These are phyloP conservation scores for Caenorhabditis remanei DNA, from an alignment of 1,140 invertebrate species.

Conservation along the genomic window DNA sequence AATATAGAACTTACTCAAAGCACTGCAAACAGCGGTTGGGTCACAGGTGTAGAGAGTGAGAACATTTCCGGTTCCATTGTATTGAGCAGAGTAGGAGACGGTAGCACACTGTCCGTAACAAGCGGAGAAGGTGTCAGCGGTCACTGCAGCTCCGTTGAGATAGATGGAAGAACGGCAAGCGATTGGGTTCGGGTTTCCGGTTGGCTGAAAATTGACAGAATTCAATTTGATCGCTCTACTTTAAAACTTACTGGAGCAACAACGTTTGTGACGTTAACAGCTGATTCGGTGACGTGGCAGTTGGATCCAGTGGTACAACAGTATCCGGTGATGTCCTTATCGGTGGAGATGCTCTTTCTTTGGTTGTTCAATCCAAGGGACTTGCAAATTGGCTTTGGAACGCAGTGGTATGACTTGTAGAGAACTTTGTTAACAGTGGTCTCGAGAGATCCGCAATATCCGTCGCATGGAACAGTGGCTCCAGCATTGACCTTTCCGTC, in stretches of 20 bases:
- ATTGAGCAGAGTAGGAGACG: slow-evolving; percentile 40
- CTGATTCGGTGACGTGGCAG: slow-evolving; percentile 8
- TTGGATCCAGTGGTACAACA: slow-evolving; percentile 34
- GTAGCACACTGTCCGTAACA: slow-evolving; percentile 60
- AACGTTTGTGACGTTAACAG: slow-evolving; percentile 15
- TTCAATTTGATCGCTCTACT: not conserved
- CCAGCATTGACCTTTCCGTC: slow-evolving; percentile 49
- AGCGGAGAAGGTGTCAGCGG: slow-evolving; percentile 11
- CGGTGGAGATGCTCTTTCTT: slow-evolving; percentile 29
- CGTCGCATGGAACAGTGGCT: slow-evolving; percentile 37
- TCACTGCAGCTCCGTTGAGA: slow-evolving; percentile 1
- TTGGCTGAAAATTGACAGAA: not conserved
- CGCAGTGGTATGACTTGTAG: slow-evolving; percentile 51
- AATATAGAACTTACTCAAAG: slow-evolving; percentile 11
- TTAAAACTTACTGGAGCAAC: not conserved
- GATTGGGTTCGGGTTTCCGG: slow-evolving; percentile 29
- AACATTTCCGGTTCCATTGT: slow-evolving; percentile 8
- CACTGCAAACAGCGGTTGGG: slow-evolving; percentile 23
- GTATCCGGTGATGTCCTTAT: slow-evolving; percentile 56
- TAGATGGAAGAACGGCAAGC: slow-evolving; percentile 55
- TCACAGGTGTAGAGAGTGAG: slow-evolving; percentile 60
- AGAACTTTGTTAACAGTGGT: not conserved
- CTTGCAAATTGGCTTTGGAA: slow-evolving; percentile 38
- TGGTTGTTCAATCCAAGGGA: slow-evolving; percentile 47
- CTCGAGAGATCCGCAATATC: slow-evolving; percentile 55